These are phyloP conservation scores for Lypha dubia DNA, from an alignment of 2,888 invertebrate genomes.

Conservation along the genomic window DNA sequence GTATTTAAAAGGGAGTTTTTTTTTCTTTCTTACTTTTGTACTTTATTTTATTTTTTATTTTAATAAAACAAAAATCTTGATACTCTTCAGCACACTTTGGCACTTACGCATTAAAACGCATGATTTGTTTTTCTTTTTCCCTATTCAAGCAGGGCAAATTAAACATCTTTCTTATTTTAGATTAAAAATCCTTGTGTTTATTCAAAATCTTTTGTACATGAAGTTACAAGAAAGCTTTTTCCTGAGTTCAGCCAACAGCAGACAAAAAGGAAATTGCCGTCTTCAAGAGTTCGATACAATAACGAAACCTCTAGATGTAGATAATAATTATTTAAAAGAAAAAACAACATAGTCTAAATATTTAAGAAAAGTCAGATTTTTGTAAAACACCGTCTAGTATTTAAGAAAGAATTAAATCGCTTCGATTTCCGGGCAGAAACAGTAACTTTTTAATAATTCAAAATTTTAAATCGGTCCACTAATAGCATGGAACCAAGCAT, in stretches of 20 bases:
- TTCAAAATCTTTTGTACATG: background rate
- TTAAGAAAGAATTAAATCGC: too few relatives aligned
- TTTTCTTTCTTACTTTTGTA: constrained; percentile 25
- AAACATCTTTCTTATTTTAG: constrained; percentile 11
- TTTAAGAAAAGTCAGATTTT: background rate
- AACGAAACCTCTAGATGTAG: background rate
- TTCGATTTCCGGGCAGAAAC: too few relatives aligned
- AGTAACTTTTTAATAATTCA: too few relatives aligned
- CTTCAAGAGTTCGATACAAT: background rate
- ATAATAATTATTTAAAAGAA: too few relatives aligned
- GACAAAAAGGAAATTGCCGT: constrained; percentile 18
- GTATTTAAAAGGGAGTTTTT: constrained; percentile 41
- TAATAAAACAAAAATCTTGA: constrained; percentile 4
- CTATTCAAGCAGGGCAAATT: background rate
- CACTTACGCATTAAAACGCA: constrained; percentile 52
- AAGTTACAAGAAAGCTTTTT: background rate
- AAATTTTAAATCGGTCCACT: too few relatives aligned
- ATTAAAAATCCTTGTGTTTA: background rate
- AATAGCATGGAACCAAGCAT: too few relatives aligned
- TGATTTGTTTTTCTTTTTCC: constrained; percentile 19
- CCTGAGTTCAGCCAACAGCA: background rate
- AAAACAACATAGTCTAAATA: background rate
- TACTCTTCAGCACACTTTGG: constrained; percentile 30
- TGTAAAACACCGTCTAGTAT: background rate
- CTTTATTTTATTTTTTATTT: background rate